These are phyloP conservation scores for Apis mellifera DNA, from an alignment of 1,140 invertebrate genomes.

Conservation along the genomic window Amel_HAv3.1 CM009932.2:16004001-16004500, in stretches of 20 bases:
- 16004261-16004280: conserved; percentile 87
- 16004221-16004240: conserved; percentile 89
- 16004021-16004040: not conserved
- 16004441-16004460: no score
- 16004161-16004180: no score
- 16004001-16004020: not conserved
- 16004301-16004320: conserved; percentile 86
- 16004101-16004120: no score
- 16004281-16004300: conserved; percentile 85
- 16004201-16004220: conserved; percentile 80
- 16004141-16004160: no score
- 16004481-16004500: no score
- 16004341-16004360: conserved; percentile 80
- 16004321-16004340: conserved; percentile 86
- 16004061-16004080: no score
- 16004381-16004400: conserved; percentile 72
- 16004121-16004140: no score
- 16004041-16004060: not conserved
- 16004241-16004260: conserved; percentile 89
- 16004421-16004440: no score
- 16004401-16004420: no score
- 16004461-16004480: not conserved
- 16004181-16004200: not conserved
- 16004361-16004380: conserved; percentile 85
- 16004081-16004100: no score